Conservation (phyloP, 2,888 invertebrate species). For the Drosophila macrospina region DNA sequence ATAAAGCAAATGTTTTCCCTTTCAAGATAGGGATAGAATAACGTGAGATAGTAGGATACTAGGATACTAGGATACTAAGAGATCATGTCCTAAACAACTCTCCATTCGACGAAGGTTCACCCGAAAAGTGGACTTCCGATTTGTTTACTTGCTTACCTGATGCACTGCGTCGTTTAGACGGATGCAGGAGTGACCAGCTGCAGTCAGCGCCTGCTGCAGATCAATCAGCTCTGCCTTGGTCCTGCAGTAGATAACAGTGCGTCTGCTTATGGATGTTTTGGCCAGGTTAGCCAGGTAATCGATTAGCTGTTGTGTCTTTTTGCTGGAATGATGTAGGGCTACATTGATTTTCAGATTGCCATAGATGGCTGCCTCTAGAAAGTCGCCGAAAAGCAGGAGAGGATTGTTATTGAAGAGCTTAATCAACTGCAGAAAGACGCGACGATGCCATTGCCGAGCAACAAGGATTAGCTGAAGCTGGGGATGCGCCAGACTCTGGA, state of each 20-base stretch:
- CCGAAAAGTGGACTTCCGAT: neutral
- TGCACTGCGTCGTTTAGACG: neutral
- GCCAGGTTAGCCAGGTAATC: slow-evolving; percentile 28
- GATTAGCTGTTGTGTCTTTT: slow-evolving; percentile 38
- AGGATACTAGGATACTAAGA: too few relatives aligned
- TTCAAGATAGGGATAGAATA: too few relatives aligned
- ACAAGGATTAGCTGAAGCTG: slow-evolving; percentile 49
- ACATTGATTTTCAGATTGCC: slow-evolving; percentile 47
- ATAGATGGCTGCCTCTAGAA: slow-evolving; percentile 60
- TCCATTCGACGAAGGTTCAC: neutral
- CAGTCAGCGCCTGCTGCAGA: slow-evolving; percentile 6
- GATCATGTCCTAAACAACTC: too few relatives aligned
- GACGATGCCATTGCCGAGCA: slow-evolving; percentile 56
- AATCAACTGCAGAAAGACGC: slow-evolving; percentile 22
- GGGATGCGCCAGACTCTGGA: neutral
- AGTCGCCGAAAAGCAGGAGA: slow-evolving; percentile 63
- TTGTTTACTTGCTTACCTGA: slow-evolving; percentile 18
- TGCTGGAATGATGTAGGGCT: neutral
- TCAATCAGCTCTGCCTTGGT: slow-evolving; percentile 26
- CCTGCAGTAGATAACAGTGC: slow-evolving; percentile 53
- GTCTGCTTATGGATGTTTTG: slow-evolving; percentile 1
- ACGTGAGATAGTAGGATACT: too few relatives aligned
- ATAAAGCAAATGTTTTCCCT: too few relatives aligned
- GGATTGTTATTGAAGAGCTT: slow-evolving; percentile 25
- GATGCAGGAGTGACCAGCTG: slow-evolving; percentile 7